Evolutionary conservation across 2,113 vertebrate species (phyloP).

Genomic region (Caretta caretta): DNA sequence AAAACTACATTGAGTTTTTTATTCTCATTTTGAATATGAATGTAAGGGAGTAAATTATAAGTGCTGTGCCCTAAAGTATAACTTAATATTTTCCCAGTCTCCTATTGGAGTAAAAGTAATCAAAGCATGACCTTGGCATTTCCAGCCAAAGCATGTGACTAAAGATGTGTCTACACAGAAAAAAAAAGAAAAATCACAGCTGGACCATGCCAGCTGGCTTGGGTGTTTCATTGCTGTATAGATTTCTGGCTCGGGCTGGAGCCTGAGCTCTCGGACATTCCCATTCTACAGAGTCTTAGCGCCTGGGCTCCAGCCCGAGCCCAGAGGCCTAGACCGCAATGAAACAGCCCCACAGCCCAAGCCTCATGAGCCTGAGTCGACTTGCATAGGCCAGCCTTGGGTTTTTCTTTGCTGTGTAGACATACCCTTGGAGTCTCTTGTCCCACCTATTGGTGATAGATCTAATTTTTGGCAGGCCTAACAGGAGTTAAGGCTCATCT

Average conservation of each 20-base stretch:
- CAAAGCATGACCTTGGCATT: not conserved
- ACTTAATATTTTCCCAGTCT: not conserved
- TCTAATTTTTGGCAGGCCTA: not conserved
- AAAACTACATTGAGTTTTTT: not conserved
- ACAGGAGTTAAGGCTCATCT: not conserved
- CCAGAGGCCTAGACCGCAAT: not conserved
- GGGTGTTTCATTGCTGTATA: not conserved
- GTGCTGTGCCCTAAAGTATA: not conserved
- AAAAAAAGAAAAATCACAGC: not conserved
- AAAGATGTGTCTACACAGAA: not conserved
- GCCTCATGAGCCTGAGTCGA: too few species aligned
- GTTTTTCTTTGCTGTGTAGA: not conserved
- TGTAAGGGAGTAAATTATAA: not conserved
- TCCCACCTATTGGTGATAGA: not conserved
- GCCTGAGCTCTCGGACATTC: too few species aligned
- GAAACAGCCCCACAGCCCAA: not conserved
- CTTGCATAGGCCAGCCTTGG: not conserved
- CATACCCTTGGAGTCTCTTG: not conserved
- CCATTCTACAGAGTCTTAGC: not conserved
- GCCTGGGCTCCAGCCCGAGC: not conserved
- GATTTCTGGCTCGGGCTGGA: not conserved
- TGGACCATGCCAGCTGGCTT: not conserved
- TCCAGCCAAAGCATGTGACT: not conserved
- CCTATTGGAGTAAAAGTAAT: not conserved
- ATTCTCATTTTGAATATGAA: not conserved